Conservation (phyloP, 2,888 invertebrate genomes). For the Philereme vetulata region DNA sequence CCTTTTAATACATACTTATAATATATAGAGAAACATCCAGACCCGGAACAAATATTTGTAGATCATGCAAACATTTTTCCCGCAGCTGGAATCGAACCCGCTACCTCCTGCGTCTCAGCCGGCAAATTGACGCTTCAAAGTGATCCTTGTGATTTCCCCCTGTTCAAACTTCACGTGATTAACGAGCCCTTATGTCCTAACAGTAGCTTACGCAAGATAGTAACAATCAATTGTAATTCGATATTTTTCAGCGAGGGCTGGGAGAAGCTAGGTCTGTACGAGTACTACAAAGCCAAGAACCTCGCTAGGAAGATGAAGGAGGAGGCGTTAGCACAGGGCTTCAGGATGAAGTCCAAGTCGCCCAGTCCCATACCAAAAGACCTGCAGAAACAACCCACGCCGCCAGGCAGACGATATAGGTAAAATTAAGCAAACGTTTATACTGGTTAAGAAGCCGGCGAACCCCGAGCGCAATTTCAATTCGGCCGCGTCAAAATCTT, state of each 20-base stretch:
- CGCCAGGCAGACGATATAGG: conserved; percentile 90
- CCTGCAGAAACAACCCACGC: conserved; percentile 88
- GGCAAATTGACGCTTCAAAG: too few species aligned
- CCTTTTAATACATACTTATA: too few species aligned
- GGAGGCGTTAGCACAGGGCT: conserved; percentile 89
- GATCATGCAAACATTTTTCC: too few species aligned
- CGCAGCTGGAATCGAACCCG: too few species aligned
- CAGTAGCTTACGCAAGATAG: neutral
- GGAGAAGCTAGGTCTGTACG: conserved; percentile 98
- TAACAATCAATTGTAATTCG: neutral
- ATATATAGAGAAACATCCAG: too few species aligned
- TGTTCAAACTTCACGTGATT: neutral
- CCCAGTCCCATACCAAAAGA: conserved; percentile 92
- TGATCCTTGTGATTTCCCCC: too few species aligned
- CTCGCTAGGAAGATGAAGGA: conserved; percentile 94
- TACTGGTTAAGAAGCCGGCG: too few species aligned
- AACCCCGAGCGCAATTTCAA: too few species aligned
- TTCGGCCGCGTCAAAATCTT: too few species aligned
- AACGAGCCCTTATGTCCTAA: too few species aligned
- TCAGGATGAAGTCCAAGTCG: conserved; percentile 88
- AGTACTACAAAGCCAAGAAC: conserved; percentile 98
- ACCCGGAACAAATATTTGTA: too few species aligned
- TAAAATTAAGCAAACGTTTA: conserved; percentile 34
- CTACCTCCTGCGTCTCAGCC: too few species aligned
- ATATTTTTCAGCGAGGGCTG: conserved; percentile 92